A percentile compares a stretch with the other conserved stretches of the same genome.
phyloP scores from a whole-genome alignment of 2,797 vertebrate species.

The Hydrolagus colliei region DNA sequence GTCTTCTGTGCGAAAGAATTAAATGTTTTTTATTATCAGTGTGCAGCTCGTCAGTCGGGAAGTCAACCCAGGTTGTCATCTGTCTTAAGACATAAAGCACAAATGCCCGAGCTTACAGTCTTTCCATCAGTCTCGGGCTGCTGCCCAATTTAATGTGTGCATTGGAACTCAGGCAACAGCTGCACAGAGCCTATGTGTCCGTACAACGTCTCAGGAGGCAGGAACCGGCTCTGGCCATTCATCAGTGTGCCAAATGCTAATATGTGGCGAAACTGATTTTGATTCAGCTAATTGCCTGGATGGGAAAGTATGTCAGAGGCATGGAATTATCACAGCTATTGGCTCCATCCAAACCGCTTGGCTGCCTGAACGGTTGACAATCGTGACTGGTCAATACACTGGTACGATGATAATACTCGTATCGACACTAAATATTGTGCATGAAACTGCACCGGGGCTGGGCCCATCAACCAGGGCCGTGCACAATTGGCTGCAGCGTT shows the following conservation, averaged over 20 bases:
- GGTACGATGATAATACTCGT: neutral
- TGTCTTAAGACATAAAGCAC: conserved; percentile 24
- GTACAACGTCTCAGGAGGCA: neutral
- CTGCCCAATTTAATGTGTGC: conserved; percentile 25
- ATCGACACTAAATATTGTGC: neutral
- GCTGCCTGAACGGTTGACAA: too few species aligned
- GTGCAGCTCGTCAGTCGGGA: neutral
- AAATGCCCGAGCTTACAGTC: neutral
- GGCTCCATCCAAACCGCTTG: neutral
- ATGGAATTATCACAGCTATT: neutral
- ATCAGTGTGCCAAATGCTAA: neutral
- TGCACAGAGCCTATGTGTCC: neutral
- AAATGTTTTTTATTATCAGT: neutral
- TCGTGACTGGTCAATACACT: too few species aligned
- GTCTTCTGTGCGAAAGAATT: neutral
- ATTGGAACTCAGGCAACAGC: conserved; percentile 22
- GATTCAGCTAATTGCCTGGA: neutral
- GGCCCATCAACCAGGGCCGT: neutral
- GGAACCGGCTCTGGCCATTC: neutral
- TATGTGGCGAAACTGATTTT: neutral
- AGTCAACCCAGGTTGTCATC: neutral
- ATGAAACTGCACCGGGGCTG: neutral
- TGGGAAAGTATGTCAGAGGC: neutral
- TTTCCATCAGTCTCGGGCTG: conserved; percentile 10
- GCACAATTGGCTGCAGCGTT: too few species aligned